These are phyloP conservation scores for Philopotamus ludificatus DNA, from an alignment of 1,140 invertebrate species.

Conservation along the genomic window DNA sequence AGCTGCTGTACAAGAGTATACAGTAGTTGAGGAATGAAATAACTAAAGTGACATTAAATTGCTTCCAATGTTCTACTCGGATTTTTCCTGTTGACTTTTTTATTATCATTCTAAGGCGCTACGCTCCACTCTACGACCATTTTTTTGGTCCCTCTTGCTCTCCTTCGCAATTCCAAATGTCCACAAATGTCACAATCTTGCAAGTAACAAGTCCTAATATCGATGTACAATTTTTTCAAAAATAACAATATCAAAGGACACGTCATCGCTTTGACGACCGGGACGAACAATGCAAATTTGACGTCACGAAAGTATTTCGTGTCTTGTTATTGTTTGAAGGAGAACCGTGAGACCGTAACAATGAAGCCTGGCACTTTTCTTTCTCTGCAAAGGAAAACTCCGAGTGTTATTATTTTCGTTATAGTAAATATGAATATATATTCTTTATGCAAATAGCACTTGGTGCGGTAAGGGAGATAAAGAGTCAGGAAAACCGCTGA, in stretches of 20 bases:
- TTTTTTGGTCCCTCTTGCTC: not conserved
- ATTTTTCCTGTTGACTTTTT: slow-evolving; percentile 33
- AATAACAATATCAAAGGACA: not conserved
- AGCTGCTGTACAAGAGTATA: not conserved
- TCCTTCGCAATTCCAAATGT: not conserved
- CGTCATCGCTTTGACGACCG: not conserved
- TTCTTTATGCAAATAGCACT: slow-evolving; percentile 36
- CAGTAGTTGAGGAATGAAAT: slow-evolving; percentile 28
- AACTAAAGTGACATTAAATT: slow-evolving; percentile 38
- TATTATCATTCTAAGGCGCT: slow-evolving; percentile 25
- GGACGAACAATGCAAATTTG: slow-evolving; percentile 5
- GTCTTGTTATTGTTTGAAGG: slow-evolving; percentile 12
- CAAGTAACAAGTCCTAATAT: not conserved
- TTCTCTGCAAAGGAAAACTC: slow-evolving; percentile 17
- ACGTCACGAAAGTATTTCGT: not conserved
- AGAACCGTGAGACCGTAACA: slow-evolving; percentile 10
- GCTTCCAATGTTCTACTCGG: slow-evolving; percentile 31
- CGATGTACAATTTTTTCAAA: slow-evolving; percentile 2
- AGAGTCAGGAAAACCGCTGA: slow-evolving; percentile 31
- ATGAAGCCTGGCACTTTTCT: slow-evolving; percentile 7
- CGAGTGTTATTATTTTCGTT: slow-evolving; percentile 32
- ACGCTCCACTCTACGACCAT: not conserved
- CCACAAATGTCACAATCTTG: no score
- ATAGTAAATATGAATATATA: slow-evolving; percentile 33
- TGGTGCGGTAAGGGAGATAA: slow-evolving; percentile 29